These are phyloP conservation scores for Cryptoleucopteryx plumbea DNA, from an alignment of 2,113 vertebrate species.

Conservation along the genomic window DNA sequence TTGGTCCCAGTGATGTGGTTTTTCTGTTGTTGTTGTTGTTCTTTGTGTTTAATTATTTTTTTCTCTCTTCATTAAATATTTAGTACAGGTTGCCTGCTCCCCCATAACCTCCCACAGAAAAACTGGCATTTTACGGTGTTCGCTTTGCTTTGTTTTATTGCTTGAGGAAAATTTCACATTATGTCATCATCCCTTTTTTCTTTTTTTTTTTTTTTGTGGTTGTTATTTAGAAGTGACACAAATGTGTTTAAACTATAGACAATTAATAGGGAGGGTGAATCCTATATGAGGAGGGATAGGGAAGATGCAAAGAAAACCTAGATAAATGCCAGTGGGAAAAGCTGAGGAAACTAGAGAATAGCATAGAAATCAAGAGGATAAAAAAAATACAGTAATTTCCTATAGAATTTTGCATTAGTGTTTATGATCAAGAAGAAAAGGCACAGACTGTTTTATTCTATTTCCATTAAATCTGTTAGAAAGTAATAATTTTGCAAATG, in stretches of 20 bases:
- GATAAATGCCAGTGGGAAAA: neutral
- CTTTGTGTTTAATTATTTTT: neutral
- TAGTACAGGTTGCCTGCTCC: slow-evolving; percentile 17
- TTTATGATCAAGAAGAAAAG: neutral
- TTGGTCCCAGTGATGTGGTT: slow-evolving; percentile 3
- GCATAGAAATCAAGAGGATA: neutral
- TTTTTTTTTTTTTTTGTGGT: neutral
- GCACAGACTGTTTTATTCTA: neutral
- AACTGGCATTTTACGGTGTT: neutral
- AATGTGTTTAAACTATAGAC: neutral
- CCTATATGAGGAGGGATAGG: neutral
- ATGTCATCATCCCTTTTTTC: neutral
- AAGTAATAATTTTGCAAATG: neutral
- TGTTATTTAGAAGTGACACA: neutral
- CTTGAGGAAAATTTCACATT: neutral
- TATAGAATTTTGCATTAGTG: neutral
- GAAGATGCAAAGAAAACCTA: neutral
- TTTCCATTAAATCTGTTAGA: neutral
- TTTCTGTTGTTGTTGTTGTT: slow-evolving; percentile 1
- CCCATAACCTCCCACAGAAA: neutral
- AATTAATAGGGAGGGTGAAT: neutral
- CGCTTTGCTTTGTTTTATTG: neutral
- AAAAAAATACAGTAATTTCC: neutral
- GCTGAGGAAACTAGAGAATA: neutral
- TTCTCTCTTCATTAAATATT: slow-evolving; percentile 8